Evolutionary conservation across 64 coral and sea anemone species (phyloP).

Genomic region (Cladopsammia gracilis): DNA sequence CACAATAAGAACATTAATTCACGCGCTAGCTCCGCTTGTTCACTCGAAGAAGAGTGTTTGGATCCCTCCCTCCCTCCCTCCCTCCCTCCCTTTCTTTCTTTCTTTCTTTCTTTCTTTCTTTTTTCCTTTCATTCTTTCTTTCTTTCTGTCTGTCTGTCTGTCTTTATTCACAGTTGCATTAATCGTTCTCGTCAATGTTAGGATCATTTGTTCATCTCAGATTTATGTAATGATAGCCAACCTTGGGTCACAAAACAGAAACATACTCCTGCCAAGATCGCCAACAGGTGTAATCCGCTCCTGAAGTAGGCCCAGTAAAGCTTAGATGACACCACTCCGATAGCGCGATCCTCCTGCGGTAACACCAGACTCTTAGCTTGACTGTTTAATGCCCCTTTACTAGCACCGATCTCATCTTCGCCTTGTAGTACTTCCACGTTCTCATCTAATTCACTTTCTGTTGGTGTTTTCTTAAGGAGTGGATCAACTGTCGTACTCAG

Average conservation of each 20-base stretch:
- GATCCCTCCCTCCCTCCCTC: too few species aligned
- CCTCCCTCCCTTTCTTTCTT: too few species aligned
- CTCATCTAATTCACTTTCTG: not conserved
- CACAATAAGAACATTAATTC: too few species aligned
- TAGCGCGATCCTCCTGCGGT: not conserved
- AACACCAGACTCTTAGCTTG: not conserved
- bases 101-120: too few species aligned
- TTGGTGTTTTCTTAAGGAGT: not conserved
- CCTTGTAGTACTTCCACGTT: not conserved
- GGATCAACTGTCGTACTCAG: not conserved
- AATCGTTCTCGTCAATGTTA: too few species aligned
- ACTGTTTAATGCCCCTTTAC: not conserved
- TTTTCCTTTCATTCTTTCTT: too few species aligned
- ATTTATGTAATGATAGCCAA: not conserved
- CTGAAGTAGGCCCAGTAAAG: constrained; percentile 36
- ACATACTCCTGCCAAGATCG: not conserved
- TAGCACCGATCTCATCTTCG: not conserved
- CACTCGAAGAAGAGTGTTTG: too few species aligned
- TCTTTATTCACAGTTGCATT: too few species aligned
- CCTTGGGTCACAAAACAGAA: constrained; percentile 7
- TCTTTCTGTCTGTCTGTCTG: too few species aligned
- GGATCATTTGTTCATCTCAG: too few species aligned
- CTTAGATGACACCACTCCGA: constrained; percentile 2
- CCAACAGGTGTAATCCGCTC: not conserved
- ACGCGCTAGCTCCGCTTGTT: too few species aligned